Evolutionary conservation across 2,797 vertebrate genomes (phyloP).

Genomic region (Bradypus variegatus): DNA sequence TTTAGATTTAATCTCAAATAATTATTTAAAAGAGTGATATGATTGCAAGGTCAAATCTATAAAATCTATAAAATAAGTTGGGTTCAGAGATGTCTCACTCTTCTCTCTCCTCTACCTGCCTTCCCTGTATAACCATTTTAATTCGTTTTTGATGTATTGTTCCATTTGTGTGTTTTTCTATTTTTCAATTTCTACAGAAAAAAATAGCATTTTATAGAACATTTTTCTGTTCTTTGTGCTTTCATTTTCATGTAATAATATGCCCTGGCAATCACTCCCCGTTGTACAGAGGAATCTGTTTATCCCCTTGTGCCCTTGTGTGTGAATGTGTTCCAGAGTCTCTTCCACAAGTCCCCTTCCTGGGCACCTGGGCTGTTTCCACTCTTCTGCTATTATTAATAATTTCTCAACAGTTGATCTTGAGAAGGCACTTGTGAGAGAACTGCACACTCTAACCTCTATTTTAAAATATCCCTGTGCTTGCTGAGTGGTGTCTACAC

Average conservation of each 20-base stretch:
- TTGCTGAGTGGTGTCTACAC: not conserved
- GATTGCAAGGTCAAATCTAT: not conserved
- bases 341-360: rapidly evolving
- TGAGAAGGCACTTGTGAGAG: not conserved
- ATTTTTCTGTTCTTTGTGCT: not conserved
- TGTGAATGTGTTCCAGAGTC: rapidly evolving
- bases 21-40: not conserved
- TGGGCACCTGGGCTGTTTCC: rapidly evolving
- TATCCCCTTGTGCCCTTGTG: rapidly evolving
- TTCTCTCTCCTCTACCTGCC: not conserved
- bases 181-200: not conserved
- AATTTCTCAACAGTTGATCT: not conserved
- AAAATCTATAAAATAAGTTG: not conserved
- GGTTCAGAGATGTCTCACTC: not conserved
- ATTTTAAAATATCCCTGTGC: rapidly evolving
- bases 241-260: not conserved
- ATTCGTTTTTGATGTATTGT: not conserved
- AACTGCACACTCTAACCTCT: rapidly evolving
- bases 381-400: rapidly evolving
- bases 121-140: not conserved
- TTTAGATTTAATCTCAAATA: not conserved
- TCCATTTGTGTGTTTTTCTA: not conserved
- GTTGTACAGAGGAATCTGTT: rapidly evolving
- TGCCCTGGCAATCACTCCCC: not conserved
- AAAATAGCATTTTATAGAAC: not conserved